Evolutionary conservation across 2,888 invertebrate species (phyloP).

Genomic region (Agrochola lota): DNA sequence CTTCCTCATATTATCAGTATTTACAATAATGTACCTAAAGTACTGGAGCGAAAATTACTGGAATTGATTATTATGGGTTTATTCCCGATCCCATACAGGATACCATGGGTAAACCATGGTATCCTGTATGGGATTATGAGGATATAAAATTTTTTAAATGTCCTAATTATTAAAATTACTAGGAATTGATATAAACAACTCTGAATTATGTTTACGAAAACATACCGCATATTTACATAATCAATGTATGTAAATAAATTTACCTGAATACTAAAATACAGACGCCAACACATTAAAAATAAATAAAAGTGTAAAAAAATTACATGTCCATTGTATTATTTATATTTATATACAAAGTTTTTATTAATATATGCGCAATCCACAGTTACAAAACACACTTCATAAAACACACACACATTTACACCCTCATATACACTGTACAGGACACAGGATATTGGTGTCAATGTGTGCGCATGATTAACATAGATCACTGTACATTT

Average conservation of each 20-base stretch:
- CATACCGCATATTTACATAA: neutral
- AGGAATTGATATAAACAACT: neutral
- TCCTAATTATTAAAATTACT: neutral
- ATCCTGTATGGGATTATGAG: too few species aligned
- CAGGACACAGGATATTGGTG: conserved; percentile 60
- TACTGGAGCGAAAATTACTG: conserved; percentile 2
- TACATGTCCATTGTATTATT: conserved; percentile 33
- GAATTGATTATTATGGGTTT: conserved; percentile 21
- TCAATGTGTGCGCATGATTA: conserved; percentile 58
- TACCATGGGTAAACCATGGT: neutral
- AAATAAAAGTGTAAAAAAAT: conserved; percentile 27
- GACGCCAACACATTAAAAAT: neutral
- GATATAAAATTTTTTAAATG: neutral
- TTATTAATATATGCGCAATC: conserved; percentile 64
- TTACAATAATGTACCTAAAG: neutral
- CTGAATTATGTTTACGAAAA: neutral
- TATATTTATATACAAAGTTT: conserved; percentile 35
- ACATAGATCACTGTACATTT: conserved; percentile 60
- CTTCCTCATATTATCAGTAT: conserved; percentile 14
- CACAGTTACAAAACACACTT: conserved; percentile 75
- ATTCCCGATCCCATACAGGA: conserved; percentile 3
- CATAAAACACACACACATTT: conserved; percentile 57
- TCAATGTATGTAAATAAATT: conserved; percentile 6
- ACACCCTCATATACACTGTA: conserved; percentile 10
- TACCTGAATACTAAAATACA: neutral